phyloP scores from a whole-genome alignment of 1,140 invertebrate species.

The Ectropis grisescens region DNA sequence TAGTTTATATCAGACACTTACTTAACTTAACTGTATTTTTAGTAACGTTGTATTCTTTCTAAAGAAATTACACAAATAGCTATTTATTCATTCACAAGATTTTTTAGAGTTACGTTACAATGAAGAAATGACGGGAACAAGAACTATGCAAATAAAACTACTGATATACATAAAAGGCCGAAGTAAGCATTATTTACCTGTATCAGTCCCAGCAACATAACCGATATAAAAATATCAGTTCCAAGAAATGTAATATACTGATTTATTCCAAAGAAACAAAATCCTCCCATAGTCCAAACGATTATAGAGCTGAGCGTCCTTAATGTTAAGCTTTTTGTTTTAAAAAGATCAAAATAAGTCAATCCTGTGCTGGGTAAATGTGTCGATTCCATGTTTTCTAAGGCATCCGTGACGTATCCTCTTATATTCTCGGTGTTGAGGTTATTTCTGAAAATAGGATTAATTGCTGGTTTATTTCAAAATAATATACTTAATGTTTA shows the following conservation, averaged over 20 bases:
- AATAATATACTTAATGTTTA: too few species aligned
- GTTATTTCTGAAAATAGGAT: slow-evolving; percentile 32
- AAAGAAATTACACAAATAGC: too few species aligned
- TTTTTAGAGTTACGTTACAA: too few species aligned
- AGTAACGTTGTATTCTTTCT: too few species aligned
- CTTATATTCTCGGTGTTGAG: slow-evolving; percentile 14
- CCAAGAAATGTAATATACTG: slow-evolving; percentile 26
- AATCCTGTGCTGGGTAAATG: slow-evolving; percentile 4
- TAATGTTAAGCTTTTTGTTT: slow-evolving; percentile 13
- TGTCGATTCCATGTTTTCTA: slow-evolving; percentile 14
- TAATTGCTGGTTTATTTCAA: too few species aligned
- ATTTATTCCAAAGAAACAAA: slow-evolving; percentile 26
- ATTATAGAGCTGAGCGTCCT: slow-evolving; percentile 12
- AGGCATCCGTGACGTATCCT: slow-evolving; percentile 21
- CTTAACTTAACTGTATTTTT: too few species aligned
- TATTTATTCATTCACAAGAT: too few species aligned
- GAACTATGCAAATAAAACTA: too few species aligned
- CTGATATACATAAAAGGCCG: too few species aligned
- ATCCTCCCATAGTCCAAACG: slow-evolving; percentile 17
- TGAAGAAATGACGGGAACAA: too few species aligned
- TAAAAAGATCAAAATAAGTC: slow-evolving; percentile 25
- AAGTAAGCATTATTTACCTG: slow-evolving; percentile 29
- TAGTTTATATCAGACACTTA: too few species aligned
- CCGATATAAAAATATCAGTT: slow-evolving; percentile 20
- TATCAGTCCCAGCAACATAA: slow-evolving; percentile 20